phyloP scores from a whole-genome alignment of 2,888 invertebrate genomes.

The Lagria hirta region DNA sequence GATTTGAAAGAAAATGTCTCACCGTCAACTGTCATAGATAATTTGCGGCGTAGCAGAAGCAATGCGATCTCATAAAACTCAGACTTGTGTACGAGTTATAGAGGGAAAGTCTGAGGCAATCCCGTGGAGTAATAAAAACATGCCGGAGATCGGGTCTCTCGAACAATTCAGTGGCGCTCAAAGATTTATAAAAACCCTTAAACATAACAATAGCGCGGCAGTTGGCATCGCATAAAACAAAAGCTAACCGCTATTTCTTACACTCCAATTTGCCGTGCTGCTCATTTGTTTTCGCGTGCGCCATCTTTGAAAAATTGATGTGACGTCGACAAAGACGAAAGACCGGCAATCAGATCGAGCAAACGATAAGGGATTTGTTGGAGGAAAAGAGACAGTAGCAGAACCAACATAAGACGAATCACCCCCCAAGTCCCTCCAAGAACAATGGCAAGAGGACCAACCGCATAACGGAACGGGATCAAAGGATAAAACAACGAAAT shows the following conservation, averaged over 20 bases:
- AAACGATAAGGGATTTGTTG: slow-evolving; percentile 44
- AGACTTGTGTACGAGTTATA: slow-evolving; percentile 12
- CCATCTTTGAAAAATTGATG: slow-evolving; percentile 56
- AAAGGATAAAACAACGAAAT: slow-evolving; percentile 51
- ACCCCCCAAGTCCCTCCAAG: slow-evolving; percentile 29
- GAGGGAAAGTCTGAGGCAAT: slow-evolving; percentile 8
- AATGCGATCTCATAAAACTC: slow-evolving; percentile 13
- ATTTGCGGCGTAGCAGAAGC: slow-evolving; percentile 8
- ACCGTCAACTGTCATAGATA: slow-evolving; percentile 9
- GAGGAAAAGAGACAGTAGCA: slow-evolving; percentile 34
- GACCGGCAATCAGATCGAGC: slow-evolving; percentile 50
- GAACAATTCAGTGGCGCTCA: slow-evolving; percentile 46
- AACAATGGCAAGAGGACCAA: slow-evolving; percentile 51
- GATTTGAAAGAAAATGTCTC: too few species aligned
- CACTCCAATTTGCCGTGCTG: slow-evolving; percentile 54
- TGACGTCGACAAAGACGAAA: slow-evolving; percentile 56
- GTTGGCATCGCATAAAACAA: slow-evolving; percentile 56
- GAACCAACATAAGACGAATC: slow-evolving; percentile 46
- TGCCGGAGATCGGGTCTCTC: slow-evolving; percentile 30
- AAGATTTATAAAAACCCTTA: slow-evolving; percentile 51
- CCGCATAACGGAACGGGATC: slow-evolving; percentile 47
- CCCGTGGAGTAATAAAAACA: slow-evolving; percentile 50
- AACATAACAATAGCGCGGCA: slow-evolving; percentile 53
- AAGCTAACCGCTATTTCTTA: slow-evolving; percentile 57
- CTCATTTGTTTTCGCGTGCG: slow-evolving; percentile 55